These are phyloP conservation scores for Narcine bancroftii DNA, from an alignment of 2,113 vertebrate genomes.

Conservation along the genomic window DNA sequence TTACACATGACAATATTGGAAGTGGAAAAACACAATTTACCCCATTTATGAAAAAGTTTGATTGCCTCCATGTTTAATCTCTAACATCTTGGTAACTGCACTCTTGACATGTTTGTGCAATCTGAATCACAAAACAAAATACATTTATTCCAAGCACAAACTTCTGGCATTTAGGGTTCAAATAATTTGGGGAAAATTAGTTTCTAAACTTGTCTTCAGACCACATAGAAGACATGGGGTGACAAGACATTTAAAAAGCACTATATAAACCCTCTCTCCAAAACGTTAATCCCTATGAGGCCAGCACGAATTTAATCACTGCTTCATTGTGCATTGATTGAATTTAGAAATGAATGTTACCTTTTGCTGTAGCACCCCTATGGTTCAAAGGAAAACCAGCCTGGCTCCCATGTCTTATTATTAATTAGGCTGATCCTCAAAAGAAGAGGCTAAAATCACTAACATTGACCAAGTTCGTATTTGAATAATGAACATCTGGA, in stretches of 20 bases:
- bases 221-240: background rate
- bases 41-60: background rate
- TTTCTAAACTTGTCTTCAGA: background rate
- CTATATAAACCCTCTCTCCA: background rate
- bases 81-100: background rate
- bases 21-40: too few relatives aligned
- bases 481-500: background rate
- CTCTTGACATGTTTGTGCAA: background rate
- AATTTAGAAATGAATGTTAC: background rate
- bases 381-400: background rate
- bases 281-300: background rate
- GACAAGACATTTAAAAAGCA: background rate
- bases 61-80: background rate
- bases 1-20: background rate
- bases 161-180: background rate
- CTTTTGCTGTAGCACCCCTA: background rate
- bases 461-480: background rate
- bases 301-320: background rate
- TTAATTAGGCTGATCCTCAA: background rate
- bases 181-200: background rate
- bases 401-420: background rate
- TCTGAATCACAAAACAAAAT: background rate
- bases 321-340: background rate
- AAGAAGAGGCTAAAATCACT: background rate
- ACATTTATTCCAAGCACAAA: background rate